phyloP scores from a whole-genome alignment of 2,888 invertebrate species.

The Orgyia antiqua region DNA sequence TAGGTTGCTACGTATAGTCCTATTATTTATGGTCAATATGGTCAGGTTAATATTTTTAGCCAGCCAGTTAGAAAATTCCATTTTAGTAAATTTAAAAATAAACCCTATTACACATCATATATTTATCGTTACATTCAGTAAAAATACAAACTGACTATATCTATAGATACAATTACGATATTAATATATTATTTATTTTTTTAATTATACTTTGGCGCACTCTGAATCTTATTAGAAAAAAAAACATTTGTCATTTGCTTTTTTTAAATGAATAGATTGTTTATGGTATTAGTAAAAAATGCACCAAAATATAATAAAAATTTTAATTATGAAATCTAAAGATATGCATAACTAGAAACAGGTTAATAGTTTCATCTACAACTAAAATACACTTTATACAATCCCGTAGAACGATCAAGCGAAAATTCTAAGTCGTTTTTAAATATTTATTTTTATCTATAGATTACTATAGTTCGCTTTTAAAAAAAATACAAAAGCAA shows the following conservation, averaged over 20 bases:
- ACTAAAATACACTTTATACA: constrained; percentile 78
- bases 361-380: constrained; percentile 70
- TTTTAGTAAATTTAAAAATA: constrained; percentile 26
- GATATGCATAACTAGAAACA: constrained; percentile 76
- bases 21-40: too few species aligned
- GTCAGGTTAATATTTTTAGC: too few species aligned
- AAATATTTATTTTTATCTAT: constrained; percentile 54
- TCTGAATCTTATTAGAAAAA: constrained; percentile 5
- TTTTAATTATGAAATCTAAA: constrained; percentile 69
- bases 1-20: too few species aligned
- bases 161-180: constrained; percentile 47
- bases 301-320: too few species aligned
- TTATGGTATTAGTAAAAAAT: too few species aligned
- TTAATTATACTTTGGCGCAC: constrained; percentile 39
- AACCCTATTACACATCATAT: constrained; percentile 46
- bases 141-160: constrained; percentile 47
- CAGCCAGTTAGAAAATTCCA: too few species aligned
- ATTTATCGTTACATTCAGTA: constrained; percentile 28
- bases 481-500: constrained; percentile 33
- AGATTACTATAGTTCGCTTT: constrained; percentile 36
- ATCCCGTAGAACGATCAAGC: constrained; percentile 67
- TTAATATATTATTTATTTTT: constrained; percentile 31
- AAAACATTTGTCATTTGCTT: neutral
- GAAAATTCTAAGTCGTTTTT: constrained; percentile 61
- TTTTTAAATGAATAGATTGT: neutral